Percentiles rank a stretch among this genome's conserved stretches.
These are phyloP conservation scores for Popillia japonica DNA, from an alignment of 1,140 invertebrate genomes.

Conservation along the genomic window DNA sequence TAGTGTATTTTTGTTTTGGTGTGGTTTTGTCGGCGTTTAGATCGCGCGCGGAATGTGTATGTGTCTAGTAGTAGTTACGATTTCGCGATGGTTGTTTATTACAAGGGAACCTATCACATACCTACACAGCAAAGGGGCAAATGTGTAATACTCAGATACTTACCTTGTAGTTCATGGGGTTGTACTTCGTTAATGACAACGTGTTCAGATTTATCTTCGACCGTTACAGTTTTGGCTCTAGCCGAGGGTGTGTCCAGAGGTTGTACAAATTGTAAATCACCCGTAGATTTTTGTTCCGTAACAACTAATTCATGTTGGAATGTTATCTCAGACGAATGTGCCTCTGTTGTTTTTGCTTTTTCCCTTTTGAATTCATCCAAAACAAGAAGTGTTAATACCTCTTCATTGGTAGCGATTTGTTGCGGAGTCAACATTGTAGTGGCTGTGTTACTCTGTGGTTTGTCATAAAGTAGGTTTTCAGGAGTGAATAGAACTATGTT, in stretches of 20 bases:
- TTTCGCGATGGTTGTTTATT: not conserved
- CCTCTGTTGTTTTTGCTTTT: conserved; percentile 59
- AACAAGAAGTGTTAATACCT: conserved; percentile 56
- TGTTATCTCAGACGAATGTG: conserved; percentile 55
- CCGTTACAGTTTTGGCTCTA: conserved; percentile 52
- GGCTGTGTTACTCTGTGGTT: conserved; percentile 60
- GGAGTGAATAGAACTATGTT: conserved; percentile 54
- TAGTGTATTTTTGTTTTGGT: conserved; percentile 15
- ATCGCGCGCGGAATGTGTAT: conserved; percentile 11
- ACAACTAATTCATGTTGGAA: conserved; percentile 63
- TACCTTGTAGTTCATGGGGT: conserved; percentile 64
- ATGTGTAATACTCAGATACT: conserved; percentile 58
- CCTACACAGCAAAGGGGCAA: not conserved
- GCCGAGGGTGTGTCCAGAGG: conserved; percentile 50
- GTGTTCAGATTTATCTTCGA: conserved; percentile 53
- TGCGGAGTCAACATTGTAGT: conserved; percentile 58
- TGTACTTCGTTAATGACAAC: conserved; percentile 60
- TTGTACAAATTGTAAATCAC: conserved; percentile 60
- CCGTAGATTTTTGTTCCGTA: conserved; percentile 62
- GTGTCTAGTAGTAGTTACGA: not conserved
- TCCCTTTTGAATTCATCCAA: conserved; percentile 48
- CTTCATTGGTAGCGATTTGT: conserved; percentile 59
- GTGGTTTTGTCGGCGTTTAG: conserved; percentile 37
- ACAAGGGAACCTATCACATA: not conserved
- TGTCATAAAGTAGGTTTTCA: conserved; percentile 48